Evolutionary conservation across 1,140 invertebrate genomes (phyloP), one percentile per base, ranked within the genome.

Genomic region (Caerostris extrusa): DNA sequence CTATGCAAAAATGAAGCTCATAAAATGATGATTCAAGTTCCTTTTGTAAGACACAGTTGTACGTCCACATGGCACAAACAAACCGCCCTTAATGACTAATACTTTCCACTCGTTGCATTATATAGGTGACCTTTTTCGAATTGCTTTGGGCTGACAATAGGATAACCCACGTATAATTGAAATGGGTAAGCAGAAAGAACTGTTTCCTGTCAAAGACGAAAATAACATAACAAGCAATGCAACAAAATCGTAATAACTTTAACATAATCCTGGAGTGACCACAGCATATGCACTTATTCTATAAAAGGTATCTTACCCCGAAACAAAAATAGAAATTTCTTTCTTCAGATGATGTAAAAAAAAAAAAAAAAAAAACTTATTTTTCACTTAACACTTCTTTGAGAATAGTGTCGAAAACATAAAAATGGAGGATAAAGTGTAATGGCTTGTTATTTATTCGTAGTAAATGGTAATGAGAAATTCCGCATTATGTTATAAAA

Each of bases 91-190:
- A 85, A 85, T 85, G 82, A 85, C 82, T 85, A 85, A 85, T 85
- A 85, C 82, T 58, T 85, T 85, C 56, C 82, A 85, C 53, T 58
- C n/a, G 8, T 85, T 85, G 53, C 56, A 58, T 85, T 85, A 85
- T 85, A 85, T 85, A 58, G 82, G 82, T 85, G 82, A 85, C 55
- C 82, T 85, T 85, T 85, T 85, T 85, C 17, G 82, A 85, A 85
- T 85, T 56, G 17, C 82, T 57, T 57, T 85, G 55, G 56, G 82
- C 82, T 85, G 82, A 57, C 55, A 85, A 85, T 77, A 50, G 71
- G 71, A 77, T 85, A 85, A 57, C 82, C 82, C 82, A 85, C 82
- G 82, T 85, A 57, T 85, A 85, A 85, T 56, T 19, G 53, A 57
- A 85, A 85, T 85, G 56, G 82, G 71, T 85, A 85, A 19, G 82